These are phyloP conservation scores for Tringa solitaria DNA, from an alignment of 2,113 vertebrate species.

Conservation along the genomic window DNA sequence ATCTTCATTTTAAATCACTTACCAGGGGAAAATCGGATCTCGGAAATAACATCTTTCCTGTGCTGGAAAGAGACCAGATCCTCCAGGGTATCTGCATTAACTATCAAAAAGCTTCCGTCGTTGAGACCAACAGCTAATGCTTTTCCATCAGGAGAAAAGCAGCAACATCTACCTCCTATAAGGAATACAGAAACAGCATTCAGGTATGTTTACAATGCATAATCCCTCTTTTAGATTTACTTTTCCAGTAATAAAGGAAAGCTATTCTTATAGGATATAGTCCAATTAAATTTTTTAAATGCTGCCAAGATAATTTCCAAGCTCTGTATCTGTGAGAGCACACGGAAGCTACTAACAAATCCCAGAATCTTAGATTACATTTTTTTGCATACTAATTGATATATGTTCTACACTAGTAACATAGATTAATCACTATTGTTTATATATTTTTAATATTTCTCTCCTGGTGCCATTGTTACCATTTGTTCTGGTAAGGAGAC, in stretches of 20 bases:
- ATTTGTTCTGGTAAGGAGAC: neutral
- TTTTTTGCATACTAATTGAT: neutral
- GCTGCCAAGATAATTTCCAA: neutral
- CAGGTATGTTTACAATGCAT: neutral
- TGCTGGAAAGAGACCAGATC: conserved; percentile 98
- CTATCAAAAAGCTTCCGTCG: conserved; percentile 95
- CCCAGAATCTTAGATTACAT: neutral
- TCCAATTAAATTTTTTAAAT: neutral
- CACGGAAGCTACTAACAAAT: neutral
- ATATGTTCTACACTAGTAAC: neutral
- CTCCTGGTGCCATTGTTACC: neutral
- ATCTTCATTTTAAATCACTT: conserved; percentile 5
- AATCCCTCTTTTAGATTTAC: neutral
- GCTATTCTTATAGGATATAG: neutral
- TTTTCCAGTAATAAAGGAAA: neutral
- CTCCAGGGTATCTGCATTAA: conserved; percentile 96
- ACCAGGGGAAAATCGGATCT: conserved; percentile 98
- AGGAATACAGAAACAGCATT: conserved; percentile 3
- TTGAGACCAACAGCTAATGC: conserved; percentile 94
- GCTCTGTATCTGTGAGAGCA: neutral
- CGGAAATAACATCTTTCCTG: conserved; percentile 95
- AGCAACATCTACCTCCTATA: conserved; percentile 95
- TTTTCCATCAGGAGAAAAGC: conserved; percentile 97
- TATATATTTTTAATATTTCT: neutral
- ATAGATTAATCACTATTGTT: neutral